Percentiles rank a stretch among this genome's conserved stretches.
These are phyloP conservation scores for Thereva unica DNA, from an alignment of 2,888 invertebrate genomes.

Conservation along the genomic window DNA sequence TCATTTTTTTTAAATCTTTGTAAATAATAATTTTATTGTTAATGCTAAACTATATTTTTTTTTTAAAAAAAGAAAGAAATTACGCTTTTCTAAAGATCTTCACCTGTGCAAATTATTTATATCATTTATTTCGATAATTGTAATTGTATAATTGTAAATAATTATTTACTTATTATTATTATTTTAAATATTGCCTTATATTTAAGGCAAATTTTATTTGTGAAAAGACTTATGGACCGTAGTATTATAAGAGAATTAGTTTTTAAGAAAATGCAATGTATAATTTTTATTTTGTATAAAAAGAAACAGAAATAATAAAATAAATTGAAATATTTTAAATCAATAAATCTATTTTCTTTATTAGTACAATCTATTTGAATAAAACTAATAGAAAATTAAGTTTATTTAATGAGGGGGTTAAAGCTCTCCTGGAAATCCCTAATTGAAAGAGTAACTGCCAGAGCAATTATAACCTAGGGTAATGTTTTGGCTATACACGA, in stretches of 20 bases:
- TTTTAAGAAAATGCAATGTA: not conserved
- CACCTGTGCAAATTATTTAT: constrained; percentile 14
- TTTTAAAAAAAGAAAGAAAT: constrained; percentile 1
- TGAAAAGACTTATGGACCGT: constrained; percentile 1
- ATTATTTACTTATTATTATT: not conserved
- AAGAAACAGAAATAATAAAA: not conserved
- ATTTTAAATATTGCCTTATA: constrained; percentile 2
- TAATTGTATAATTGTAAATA: no score
- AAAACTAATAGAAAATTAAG: no score
- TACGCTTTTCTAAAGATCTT: constrained; percentile 22
- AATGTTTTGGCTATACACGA: no score
- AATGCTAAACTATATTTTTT: constrained; percentile 5
- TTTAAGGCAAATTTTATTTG: not conserved
- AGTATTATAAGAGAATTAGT: not conserved
- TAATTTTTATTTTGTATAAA: constrained; percentile 1
- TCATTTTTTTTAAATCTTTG: no score
- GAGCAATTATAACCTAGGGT: no score
- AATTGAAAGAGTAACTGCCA: no score
- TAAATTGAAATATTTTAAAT: not conserved
- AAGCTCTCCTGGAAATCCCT: no score
- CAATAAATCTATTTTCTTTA: not conserved
- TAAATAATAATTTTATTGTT: no score
- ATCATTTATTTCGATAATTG: not conserved
- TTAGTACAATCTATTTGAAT: no score
- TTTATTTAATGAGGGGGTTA: no score